Conservation (phyloP, 2,113 vertebrate genomes). For the Anguilla japonica region DNA sequence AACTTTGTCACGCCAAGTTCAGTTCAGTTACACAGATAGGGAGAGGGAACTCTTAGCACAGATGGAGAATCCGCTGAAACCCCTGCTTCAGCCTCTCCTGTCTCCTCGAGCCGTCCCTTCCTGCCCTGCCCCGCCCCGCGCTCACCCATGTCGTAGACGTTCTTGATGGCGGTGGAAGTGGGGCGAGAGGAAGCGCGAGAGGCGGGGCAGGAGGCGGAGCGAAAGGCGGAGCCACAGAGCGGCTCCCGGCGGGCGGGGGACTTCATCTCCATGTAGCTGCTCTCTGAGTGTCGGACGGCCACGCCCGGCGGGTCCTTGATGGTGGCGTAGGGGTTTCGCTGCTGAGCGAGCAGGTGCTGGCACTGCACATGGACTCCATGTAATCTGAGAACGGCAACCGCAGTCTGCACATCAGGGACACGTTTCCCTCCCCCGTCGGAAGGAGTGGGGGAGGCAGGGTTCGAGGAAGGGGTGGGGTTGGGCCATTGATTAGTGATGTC, state of each 20-base stretch:
- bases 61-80: neutral
- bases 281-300: conserved; percentile 84
- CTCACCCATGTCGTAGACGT: conserved; percentile 91
- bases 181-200: conserved; percentile 36
- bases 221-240: conserved; percentile 72
- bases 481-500: neutral
- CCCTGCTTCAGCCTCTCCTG: no score
- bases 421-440: neutral
- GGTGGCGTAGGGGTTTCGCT: conserved; percentile 94
- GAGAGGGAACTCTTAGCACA: neutral
- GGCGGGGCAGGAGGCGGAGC: conserved; percentile 34
- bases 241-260: conserved; percentile 79
- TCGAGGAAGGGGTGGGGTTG: neutral
- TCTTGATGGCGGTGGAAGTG: conserved; percentile 74
- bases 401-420: neutral
- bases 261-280: conserved; percentile 97
- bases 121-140: neutral
- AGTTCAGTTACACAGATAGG: neutral
- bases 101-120: neutral
- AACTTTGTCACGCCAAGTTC: no score
- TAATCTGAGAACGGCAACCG: conserved; percentile 74
- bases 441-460: neutral
- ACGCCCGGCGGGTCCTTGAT: conserved; percentile 82
- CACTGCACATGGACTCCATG: conserved; percentile 86
- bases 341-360: conserved; percentile 89